Evolutionary conservation across 2,888 invertebrate genomes (phyloP), one percentile per base, ranked within the genome.

Genomic region (Epiblema foenella): DNA sequence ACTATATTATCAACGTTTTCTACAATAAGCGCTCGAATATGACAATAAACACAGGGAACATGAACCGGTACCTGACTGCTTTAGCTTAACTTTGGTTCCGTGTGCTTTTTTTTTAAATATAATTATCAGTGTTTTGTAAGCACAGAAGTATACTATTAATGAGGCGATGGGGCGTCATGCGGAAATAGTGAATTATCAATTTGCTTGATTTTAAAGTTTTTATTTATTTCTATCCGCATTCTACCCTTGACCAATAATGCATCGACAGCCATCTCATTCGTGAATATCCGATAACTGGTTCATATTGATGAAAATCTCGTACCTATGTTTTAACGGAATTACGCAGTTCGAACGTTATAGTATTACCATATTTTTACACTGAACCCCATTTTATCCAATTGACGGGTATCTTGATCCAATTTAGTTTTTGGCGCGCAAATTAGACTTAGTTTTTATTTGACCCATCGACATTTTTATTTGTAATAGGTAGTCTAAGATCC

Each of bases 191-290:
- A 4, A 24, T 24, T 24, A n/a, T n/a, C n/a, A 9, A 33, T 15
- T 24, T n/a, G n/a, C 15, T 7, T 20, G 18, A 63, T 37, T n/a
- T 20, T 10, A 29, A 69, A 58, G 37, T 9, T 46, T 29, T 42
- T 62, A 33, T 62, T 8, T 29, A 42, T 54, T 33, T 56, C 33
- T 24, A 37, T 63, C 63, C 56, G 46, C 56, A 69, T 62, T 46
- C 49, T 33, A 17, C 2, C 63, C 56, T 24, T 46, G 46, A 46
- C 33, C 37, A 37, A 63, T 49, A 69, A 54, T 57, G 46, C 60
- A 57, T 37, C 57, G 51, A 57, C 49, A 17, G 11, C 18, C 15
- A 29, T 33, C 20, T 49, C 54, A 33, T 49, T 56, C 42, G 39
- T 42, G 58, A 65, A 65, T 42, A 42, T 65, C 17, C n/a, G 20